These are phyloP conservation scores for Actinemys pallida DNA, from an alignment of 2,113 vertebrate species.

Conservation along the genomic window DNA sequence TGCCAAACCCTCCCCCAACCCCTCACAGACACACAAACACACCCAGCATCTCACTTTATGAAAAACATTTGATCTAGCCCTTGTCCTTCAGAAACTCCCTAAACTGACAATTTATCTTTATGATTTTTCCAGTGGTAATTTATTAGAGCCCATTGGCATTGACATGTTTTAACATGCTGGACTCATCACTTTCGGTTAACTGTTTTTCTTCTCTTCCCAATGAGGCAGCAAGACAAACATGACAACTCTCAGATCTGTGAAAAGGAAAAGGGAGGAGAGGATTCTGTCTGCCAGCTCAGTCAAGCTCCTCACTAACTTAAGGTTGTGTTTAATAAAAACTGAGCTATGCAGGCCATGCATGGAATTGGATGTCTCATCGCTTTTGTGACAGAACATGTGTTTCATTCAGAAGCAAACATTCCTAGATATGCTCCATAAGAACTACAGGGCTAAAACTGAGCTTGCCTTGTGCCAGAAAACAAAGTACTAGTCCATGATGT, in stretches of 20 bases:
- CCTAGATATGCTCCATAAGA: background rate
- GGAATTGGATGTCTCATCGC: background rate
- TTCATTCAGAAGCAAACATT: background rate
- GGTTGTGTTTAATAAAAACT: background rate
- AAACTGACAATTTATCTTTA: background rate
- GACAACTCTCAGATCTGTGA: background rate
- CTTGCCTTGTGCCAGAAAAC: background rate
- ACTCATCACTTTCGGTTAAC: background rate
- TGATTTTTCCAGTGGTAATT: background rate
- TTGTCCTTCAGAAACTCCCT: background rate
- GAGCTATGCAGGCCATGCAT: background rate
- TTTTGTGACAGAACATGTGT: background rate
- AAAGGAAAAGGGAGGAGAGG: background rate
- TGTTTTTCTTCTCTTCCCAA: background rate
- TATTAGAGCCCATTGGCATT: background rate
- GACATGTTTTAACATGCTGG: slow-evolving; percentile 17
- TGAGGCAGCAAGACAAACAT: slow-evolving; percentile 10
- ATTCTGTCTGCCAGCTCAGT: background rate
- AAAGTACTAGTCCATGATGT: background rate
- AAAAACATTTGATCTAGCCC: background rate
- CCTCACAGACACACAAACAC: background rate
- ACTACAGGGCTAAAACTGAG: background rate
- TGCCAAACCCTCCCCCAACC: fast-evolving
- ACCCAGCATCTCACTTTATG: background rate
- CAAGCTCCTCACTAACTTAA: background rate